Conservation (phyloP, 92 coral and sea anemone species). For the Epizoanthus illoricatus region DNA sequence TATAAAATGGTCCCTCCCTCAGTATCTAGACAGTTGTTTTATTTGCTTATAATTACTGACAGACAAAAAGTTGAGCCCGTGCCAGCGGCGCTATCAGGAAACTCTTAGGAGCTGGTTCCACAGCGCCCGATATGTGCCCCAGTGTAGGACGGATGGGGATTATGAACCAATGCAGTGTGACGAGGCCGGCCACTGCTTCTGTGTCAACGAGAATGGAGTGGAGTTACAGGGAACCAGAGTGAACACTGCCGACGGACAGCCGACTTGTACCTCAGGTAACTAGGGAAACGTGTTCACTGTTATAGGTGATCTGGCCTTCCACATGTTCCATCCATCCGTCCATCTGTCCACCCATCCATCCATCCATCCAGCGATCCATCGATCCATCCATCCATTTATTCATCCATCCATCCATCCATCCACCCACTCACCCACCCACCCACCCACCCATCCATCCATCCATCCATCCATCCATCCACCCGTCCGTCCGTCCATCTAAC, state of each 20-base stretch:
- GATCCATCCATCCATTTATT: no score
- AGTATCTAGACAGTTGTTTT: no score
- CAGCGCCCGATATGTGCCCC: conserved; percentile 61
- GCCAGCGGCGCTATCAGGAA: conserved; percentile 67
- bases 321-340: no score
- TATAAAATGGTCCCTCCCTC: no score
- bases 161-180: conserved; percentile 80
- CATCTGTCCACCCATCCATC: no score
- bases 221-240: conserved; percentile 60
- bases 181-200: conserved; percentile 61
- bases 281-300: no score
- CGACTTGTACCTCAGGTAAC: conserved; percentile 44
- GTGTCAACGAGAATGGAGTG: conserved; percentile 76
- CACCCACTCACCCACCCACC: no score
- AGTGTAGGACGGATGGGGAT: conserved; percentile 68
- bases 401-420: no score
- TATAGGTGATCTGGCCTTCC: no score
- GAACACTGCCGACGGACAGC: conserved; percentile 51
- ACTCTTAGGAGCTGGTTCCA: conserved; percentile 52
- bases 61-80: conserved; percentile 43
- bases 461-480: neutral
- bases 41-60: neutral
- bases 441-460: no score
- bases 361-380: no score
- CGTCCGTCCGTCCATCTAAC: neutral